A percentile compares a stretch with the other conserved stretches of the same genome.
Conservation (phyloP, 2,797 vertebrate species). For the Anguilla pacifica region DNA sequence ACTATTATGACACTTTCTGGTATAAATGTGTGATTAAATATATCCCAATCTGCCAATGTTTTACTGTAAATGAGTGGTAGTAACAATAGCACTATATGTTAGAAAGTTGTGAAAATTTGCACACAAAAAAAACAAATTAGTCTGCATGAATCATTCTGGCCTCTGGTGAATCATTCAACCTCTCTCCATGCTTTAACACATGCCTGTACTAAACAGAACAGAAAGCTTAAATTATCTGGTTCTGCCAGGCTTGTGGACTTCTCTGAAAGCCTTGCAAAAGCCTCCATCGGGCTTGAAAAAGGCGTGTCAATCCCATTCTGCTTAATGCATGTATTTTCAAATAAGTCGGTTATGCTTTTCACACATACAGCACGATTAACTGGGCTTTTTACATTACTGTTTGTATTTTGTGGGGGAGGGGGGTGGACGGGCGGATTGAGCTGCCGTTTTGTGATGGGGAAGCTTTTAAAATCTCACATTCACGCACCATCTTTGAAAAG, state of each 20-base stretch:
- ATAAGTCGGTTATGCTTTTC: constrained; percentile 63
- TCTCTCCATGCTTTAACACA: constrained; percentile 45
- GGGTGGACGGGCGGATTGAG: constrained; percentile 21
- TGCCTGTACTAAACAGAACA: constrained; percentile 32
- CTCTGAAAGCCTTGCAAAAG: constrained; percentile 60
- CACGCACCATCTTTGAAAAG: constrained; percentile 59
- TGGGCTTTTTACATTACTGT: constrained; percentile 33
- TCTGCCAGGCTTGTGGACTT: constrained; percentile 45
- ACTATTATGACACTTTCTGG: no score
- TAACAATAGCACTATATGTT: no score
- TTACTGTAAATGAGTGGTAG: no score
- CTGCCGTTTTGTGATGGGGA: constrained; percentile 39
- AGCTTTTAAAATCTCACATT: constrained; percentile 49
- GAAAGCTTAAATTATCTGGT: constrained; percentile 39
- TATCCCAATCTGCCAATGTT: no score
- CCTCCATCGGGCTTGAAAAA: constrained; percentile 68
- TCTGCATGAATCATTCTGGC: not conserved
- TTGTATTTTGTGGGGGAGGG: not conserved
- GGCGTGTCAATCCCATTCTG: constrained; percentile 66
- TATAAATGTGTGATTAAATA: no score
- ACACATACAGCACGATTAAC: constrained; percentile 65
- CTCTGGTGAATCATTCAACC: constrained; percentile 31
- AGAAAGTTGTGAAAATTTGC: not conserved
- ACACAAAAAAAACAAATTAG: not conserved
- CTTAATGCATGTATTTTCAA: constrained; percentile 62